Evolutionary conservation across 2,113 vertebrate species (phyloP), one percentile per base, ranked within the genome.

Genomic region (Maccullochella peelii): DNA sequence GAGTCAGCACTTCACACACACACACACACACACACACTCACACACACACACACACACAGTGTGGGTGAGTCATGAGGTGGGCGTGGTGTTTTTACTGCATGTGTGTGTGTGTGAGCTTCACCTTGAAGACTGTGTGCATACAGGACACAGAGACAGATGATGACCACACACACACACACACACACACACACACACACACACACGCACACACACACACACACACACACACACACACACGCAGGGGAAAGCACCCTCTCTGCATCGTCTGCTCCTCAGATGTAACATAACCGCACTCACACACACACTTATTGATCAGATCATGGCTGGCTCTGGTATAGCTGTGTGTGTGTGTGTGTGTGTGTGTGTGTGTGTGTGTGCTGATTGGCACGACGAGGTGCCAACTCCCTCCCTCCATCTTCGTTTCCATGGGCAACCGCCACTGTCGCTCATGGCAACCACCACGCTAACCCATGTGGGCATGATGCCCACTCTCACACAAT

Each of bases 401-500:
- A 71, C 69, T 85, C 81, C 52, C 82, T 61, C 72, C 69, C 68
- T 86, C 76, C 86, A 77, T 77, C 72, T 67, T 83, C 5, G 70
- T 90, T 74, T 86, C 74, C 23, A 75, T 23, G 81, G 89, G 86
- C 72, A 80, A 84, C 80, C 75, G 42, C 67, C 82, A 84, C 71
- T 15, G 82, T 89, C 49, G 78, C 81, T 82, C 72, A 79, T 52
- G 27, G 88, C 79, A 92, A 92, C 86, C 89, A 86, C 69, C 77
- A 86, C 30, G 44, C 79, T 84, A 85, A 89, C 86, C 88, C 52
- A 0, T 42, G 76, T 58, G 83, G 91, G 90, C 90, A 90, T 7
- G 7, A 72, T 88, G 42, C 89, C 89, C 80, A 71, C 88, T 86
- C 84, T 82, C 86, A 85, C 75, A 90, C 89, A 93, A 86, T 77